A percentile compares a stretch with the other conserved stretches of the same genome.
phyloP scores from a whole-genome alignment of 2,113 vertebrate species.

The Spilogale gracilis region DNA sequence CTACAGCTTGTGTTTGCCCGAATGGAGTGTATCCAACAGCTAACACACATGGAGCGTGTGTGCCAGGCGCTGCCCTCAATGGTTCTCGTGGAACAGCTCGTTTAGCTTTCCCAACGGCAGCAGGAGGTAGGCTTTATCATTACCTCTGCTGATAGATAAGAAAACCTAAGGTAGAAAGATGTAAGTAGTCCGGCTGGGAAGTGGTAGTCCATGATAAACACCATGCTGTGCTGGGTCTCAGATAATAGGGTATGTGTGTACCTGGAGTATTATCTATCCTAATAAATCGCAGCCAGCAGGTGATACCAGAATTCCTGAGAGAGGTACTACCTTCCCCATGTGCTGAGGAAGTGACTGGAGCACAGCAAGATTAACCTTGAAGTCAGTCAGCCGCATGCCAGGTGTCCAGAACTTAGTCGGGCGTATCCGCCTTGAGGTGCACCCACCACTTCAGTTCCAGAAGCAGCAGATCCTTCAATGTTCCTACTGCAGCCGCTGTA shows the following conservation, averaged over 20 bases:
- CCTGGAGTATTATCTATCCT: background rate
- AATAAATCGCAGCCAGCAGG: background rate
- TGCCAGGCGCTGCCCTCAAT: background rate
- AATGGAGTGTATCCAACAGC: background rate
- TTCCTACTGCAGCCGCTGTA: background rate
- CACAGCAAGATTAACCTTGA: background rate
- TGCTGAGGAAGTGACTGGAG: background rate
- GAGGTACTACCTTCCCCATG: background rate
- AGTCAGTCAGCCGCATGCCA: background rate
- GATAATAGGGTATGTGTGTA: background rate
- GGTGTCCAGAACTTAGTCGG: background rate
- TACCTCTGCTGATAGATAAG: background rate
- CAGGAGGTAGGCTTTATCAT: background rate
- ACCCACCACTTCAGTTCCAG: background rate
- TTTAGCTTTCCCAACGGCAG: background rate
- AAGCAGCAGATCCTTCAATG: background rate
- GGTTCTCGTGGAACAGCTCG: background rate
- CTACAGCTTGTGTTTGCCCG: background rate
- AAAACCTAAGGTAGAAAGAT: background rate
- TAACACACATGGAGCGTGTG: accelerated
- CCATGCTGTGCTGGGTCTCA: background rate
- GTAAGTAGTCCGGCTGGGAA: background rate
- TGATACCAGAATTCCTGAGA: background rate
- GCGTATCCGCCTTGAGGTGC: accelerated
- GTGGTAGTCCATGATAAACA: background rate